Percentiles rank a stretch among this genome's conserved stretches.
phyloP scores from a whole-genome alignment of 2,113 vertebrate species.

The Phrynocephalus versicolor region DNA sequence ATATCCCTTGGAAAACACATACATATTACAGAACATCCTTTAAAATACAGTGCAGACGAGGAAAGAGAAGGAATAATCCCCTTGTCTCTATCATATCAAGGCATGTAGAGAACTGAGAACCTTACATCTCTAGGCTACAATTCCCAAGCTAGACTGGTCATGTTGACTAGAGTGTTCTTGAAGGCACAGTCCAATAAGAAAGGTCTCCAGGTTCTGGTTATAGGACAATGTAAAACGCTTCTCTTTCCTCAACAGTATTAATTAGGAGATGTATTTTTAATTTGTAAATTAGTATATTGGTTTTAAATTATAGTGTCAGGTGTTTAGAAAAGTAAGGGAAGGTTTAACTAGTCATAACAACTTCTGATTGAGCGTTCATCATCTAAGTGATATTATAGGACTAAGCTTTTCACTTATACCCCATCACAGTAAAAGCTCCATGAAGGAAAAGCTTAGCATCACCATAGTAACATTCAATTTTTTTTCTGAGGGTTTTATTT shows the following conservation, averaged over 20 bases:
- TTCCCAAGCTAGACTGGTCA: neutral
- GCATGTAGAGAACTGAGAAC: neutral
- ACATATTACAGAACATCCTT: neutral
- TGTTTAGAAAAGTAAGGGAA: neutral
- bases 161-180: neutral
- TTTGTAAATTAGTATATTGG: neutral
- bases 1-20: neutral
- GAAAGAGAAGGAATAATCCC: neutral
- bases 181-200: neutral
- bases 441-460: slow-evolving; percentile 61
- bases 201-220: neutral
- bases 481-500: slow-evolving; percentile 65
- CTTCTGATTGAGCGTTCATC: slow-evolving; percentile 7
- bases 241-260: neutral
- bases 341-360: neutral
- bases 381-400: slow-evolving; percentile 62
- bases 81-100: too few species aligned
- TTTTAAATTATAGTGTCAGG: neutral
- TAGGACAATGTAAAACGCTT: neutral
- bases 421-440: slow-evolving; percentile 54
- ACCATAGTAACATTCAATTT: slow-evolving; percentile 68
- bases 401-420: slow-evolving; percentile 49
- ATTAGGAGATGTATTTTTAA: neutral
- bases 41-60: neutral
- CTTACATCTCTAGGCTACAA: neutral